phyloP scores from a whole-genome alignment of 2,888 invertebrate genomes.

The Stramonita haemastoma region DNA sequence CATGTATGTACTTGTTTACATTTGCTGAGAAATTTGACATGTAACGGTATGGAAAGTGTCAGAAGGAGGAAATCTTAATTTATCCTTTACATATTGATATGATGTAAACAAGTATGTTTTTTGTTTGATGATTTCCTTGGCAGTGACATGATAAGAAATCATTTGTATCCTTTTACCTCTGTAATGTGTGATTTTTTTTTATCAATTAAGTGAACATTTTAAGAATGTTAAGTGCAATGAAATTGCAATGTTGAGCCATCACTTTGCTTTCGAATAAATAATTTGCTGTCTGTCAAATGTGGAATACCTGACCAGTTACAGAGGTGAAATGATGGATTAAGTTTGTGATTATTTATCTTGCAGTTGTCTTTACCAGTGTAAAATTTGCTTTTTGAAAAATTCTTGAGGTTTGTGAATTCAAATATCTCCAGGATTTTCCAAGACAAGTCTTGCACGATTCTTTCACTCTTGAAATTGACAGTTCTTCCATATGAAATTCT shows the following conservation, averaged over 20 bases:
- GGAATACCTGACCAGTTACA: background rate
- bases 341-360: background rate
- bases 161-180: background rate
- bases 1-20: too few species aligned
- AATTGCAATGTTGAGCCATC: background rate
- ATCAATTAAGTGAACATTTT: too few species aligned
- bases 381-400: background rate
- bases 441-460: background rate
- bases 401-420: background rate
- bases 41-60: too few species aligned
- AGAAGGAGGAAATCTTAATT: too few species aligned
- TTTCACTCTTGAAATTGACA: background rate
- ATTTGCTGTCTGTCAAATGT: background rate
- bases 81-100: too few species aligned
- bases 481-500: slow-evolving; percentile 3
- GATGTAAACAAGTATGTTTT: too few species aligned
- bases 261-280: background rate
- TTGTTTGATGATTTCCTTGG: background rate
- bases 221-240: background rate
- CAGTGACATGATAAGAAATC: background rate
- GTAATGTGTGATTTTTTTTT: background rate
- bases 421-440: background rate
- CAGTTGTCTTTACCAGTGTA: background rate
- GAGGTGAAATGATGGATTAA: slow-evolving; percentile 1
- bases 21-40: too few species aligned